These are phyloP conservation scores for Nannoperca australis DNA, from an alignment of 2,797 vertebrate species.

Conservation along the genomic window DNA sequence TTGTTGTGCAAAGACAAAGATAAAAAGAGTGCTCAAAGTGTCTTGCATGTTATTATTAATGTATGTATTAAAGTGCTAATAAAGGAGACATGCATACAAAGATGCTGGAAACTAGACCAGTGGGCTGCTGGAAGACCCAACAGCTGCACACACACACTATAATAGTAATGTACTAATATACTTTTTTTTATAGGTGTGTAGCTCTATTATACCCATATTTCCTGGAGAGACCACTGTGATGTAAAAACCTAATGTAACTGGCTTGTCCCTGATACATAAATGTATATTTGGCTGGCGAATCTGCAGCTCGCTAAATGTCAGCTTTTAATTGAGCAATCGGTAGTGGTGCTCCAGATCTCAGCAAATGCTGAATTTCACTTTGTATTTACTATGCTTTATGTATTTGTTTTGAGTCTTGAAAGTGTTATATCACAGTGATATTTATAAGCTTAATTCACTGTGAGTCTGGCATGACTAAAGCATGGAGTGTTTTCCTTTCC, in stretches of 20 bases:
- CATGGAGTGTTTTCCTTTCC: background rate
- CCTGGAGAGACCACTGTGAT: background rate
- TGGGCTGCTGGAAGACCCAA: background rate
- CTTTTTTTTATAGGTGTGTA: background rate
- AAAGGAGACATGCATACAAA: background rate
- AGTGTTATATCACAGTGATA: background rate
- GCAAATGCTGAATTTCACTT: background rate
- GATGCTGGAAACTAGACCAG: background rate
- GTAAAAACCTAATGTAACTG: constrained; percentile 4
- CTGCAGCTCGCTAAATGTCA: constrained; percentile 47
- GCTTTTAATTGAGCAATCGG: constrained; percentile 28
- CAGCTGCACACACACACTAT: background rate
- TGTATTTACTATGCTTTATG: constrained; percentile 5
- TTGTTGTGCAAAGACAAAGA: constrained; percentile 10
- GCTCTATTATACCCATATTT: background rate
- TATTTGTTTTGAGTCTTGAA: constrained; percentile 4
- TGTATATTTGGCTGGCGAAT: constrained; percentile 18
- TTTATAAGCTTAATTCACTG: constrained; percentile 6
- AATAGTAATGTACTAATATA: background rate
- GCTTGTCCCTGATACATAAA: background rate
- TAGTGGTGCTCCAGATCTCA: constrained; percentile 20
- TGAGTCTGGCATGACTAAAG: background rate
- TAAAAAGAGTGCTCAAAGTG: constrained; percentile 5
- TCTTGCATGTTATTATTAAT: background rate
- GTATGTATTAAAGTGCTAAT: constrained; percentile 22